Evolutionary conservation across 2,797 vertebrate species (phyloP).

Genomic region (Hipposideros larvatus): DNA sequence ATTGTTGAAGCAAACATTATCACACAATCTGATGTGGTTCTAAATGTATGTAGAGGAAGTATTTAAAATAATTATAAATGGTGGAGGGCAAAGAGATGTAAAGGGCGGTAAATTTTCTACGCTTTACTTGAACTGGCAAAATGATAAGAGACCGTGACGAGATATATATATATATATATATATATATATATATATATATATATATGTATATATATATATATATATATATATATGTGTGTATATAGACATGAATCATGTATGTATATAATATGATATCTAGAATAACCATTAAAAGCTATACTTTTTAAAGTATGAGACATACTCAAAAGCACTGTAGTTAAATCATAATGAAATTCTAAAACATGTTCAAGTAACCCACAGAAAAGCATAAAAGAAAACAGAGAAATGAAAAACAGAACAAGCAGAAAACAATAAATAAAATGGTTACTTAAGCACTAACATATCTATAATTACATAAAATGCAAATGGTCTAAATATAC

Average conservation of each 20-base stretch:
- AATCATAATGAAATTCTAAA: neutral
- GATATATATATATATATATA: neutral
- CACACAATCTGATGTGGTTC: neutral
- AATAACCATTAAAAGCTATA: neutral
- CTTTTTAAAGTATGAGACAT: neutral
- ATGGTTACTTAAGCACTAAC: neutral
- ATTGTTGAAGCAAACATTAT: neutral
- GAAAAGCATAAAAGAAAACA: neutral
- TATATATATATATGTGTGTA: neutral
- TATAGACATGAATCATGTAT: neutral
- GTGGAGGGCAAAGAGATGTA: neutral
- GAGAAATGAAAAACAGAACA: constrained; percentile 1
- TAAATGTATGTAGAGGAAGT: neutral
- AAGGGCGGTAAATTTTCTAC: neutral
- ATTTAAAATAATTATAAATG: neutral
- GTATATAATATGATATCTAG: neutral
- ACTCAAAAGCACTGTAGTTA: neutral
- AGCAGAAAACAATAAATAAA: neutral
- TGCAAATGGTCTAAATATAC: neutral
- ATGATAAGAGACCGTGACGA: neutral
- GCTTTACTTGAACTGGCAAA: neutral
- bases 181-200: too few relatives aligned
- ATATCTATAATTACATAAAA: neutral
- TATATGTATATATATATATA: too few relatives aligned
- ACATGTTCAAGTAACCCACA: neutral